Percentiles rank a stretch among this genome's conserved stretches.
phyloP scores from a whole-genome alignment of 2,888 invertebrate genomes.

The Cantharis nigra region DNA sequence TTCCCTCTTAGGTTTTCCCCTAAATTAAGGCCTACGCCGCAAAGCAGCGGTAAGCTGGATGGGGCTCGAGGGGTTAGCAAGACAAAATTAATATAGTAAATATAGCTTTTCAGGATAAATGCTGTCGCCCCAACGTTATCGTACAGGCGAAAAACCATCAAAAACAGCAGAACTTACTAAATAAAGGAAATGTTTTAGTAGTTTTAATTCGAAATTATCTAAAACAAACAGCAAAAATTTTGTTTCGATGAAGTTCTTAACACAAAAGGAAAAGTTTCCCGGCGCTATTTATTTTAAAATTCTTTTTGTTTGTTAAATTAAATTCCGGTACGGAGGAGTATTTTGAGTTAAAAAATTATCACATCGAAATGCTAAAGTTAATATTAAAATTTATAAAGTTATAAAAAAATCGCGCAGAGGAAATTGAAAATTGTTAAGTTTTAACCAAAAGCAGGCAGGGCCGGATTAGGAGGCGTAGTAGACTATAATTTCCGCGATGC shows the following conservation, averaged over 20 bases:
- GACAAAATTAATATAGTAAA: no score
- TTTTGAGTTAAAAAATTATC: neutral
- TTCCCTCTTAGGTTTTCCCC: no score
- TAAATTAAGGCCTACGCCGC: no score
- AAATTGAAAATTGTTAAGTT: conserved; percentile 14
- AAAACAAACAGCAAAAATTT: neutral
- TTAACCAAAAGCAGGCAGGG: conserved; percentile 13
- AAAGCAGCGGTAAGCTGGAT: no score
- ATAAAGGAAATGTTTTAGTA: neutral
- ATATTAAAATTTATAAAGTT: neutral
- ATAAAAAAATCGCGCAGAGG: neutral
- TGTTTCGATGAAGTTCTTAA: neutral
- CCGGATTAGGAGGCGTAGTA: conserved; percentile 25
- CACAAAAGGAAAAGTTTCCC: neutral
- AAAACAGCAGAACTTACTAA: neutral
- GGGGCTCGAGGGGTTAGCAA: no score
- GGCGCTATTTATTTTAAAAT: neutral
- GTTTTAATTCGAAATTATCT: neutral
- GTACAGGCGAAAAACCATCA: neutral
- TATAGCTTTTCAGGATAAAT: no score
- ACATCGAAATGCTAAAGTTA: neutral
- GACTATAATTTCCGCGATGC: conserved; percentile 30
- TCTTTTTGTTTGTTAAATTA: neutral
- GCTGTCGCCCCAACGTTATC: no score
- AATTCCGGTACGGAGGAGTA: neutral